Base-by-base conservation (phyloP, 2,113 vertebrate genomes). In the Sceloporus undulatus region DNA sequence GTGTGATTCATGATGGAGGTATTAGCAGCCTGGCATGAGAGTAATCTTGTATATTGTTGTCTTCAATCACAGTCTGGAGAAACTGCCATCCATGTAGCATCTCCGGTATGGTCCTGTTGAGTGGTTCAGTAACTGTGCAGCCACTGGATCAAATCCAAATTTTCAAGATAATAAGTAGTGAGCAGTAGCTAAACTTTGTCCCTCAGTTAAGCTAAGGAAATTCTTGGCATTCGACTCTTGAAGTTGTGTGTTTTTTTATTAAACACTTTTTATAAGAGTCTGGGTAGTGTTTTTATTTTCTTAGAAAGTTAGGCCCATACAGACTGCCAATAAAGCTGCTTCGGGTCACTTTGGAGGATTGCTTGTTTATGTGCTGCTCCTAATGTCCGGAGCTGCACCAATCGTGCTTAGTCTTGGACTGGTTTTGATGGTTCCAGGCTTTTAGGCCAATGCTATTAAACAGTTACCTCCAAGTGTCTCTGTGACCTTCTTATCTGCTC, bases 41-140 rank as follows among this genome's bases (percentile, higher is more conserved):
- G 52, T 91, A 29, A 82, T 38, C 27, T 65, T 86, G 1, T 74
- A 4, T 77, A 11, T 90, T 54, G 18, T 74, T 92, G 78, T 94
- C 85, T 70, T 95, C 19, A 56, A 88, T 93, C 95, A 29, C 95
- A 99, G 99, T 98, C 98, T 2, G 98, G 98, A 73, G 98, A 99
- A 94, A 99, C 98, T 0, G 98, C 98, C 59, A 98, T 99, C 23
- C 99, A 99, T 0, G 99, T 99, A 56, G 98, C 99, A 18, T 97
- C 99, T n/a, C 85, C 98, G 99, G 5, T 99, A 99, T 0, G 99
- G 98, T 34, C 98, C 99, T 0, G 97, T 99, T 74, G 99, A 99
- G 99, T 99, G 87, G 98, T 99, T 90, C 98, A 98, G 88, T 98
- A 99, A 91, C 97, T 99, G 91, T 99, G 99, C 96, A 97, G 95